These are phyloP conservation scores for Heterochromis multidens DNA, from an alignment of 2,113 vertebrate genomes.

Conservation along the genomic window DNA sequence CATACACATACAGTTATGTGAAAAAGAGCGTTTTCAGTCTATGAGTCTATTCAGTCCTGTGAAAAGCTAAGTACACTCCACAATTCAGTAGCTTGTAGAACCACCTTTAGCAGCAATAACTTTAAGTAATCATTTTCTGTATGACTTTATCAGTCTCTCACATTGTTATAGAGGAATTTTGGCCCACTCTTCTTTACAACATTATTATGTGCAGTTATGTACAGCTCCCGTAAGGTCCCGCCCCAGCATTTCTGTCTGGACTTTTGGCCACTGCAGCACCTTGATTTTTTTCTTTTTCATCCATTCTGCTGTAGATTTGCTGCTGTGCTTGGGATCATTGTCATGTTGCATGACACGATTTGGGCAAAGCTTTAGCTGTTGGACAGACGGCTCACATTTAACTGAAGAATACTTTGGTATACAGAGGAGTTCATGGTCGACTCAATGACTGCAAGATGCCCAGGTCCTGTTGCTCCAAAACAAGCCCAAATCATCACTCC, in stretches of 20 bases:
- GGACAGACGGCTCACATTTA: neutral
- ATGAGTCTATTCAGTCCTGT: no score
- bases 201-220: neutral
- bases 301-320: neutral
- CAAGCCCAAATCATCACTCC: neutral
- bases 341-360: neutral
- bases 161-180: neutral
- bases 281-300: neutral
- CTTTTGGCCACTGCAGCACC: neutral
- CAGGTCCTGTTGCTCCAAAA: neutral
- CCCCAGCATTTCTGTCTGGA: neutral
- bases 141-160: neutral
- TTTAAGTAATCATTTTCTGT: neutral
- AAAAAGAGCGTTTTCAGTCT: no score
- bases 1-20: no score
- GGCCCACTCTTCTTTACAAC: neutral
- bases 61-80: no score
- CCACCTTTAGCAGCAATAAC: rapidly evolving
- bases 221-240: neutral
- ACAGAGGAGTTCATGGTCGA: neutral
- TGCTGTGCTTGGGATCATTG: neutral
- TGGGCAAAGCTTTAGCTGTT: neutral
- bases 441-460: neutral
- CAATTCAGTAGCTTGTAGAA: neutral
- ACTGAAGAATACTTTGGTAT: neutral